Evolutionary conservation across 2,888 invertebrate species (phyloP).

Genomic region (Cryptosula pallasiana): DNA sequence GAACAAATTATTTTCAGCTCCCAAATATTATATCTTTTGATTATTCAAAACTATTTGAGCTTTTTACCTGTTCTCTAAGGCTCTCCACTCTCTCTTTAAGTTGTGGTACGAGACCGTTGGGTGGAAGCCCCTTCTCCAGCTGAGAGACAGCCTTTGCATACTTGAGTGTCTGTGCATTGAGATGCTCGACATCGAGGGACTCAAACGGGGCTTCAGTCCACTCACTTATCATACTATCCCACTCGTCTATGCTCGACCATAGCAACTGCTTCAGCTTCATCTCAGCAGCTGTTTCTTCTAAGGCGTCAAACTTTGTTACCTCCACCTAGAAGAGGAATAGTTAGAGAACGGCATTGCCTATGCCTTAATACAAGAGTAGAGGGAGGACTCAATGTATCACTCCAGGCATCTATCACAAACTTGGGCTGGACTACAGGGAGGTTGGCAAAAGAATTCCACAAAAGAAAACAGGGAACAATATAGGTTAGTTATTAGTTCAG

Average conservation of each 20-base stretch:
- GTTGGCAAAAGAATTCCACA: too few relatives aligned
- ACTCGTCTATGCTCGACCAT: conserved; percentile 72
- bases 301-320: conserved; percentile 72
- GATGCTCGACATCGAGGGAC: conserved; percentile 68
- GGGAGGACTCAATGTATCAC: too few relatives aligned
- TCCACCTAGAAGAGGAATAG: conserved; percentile 65
- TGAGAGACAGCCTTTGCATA: conserved; percentile 69
- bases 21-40: too few relatives aligned
- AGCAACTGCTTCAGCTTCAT: conserved; percentile 72
- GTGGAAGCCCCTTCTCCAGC: conserved; percentile 76
- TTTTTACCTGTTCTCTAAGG: conserved; percentile 69
- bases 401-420: too few relatives aligned
- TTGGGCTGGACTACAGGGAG: too few relatives aligned
- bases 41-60: too few relatives aligned
- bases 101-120: conserved; percentile 71
- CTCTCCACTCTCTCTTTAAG: conserved; percentile 72
- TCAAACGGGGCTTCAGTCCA: conserved; percentile 61
- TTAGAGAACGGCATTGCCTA: too few relatives aligned
- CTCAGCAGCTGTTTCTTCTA: conserved; percentile 74
- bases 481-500: too few relatives aligned
- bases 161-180: conserved; percentile 63
- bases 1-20: too few relatives aligned
- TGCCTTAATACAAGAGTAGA: too few relatives aligned
- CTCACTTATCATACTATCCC: conserved; percentile 64
- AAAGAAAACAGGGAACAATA: too few relatives aligned